A percentile compares a stretch with the other conserved stretches of the same genome.
phyloP scores from a whole-genome alignment of 37 sponge, comb jelly and placozoan species.

The Hexactinellida sp. region DNA sequence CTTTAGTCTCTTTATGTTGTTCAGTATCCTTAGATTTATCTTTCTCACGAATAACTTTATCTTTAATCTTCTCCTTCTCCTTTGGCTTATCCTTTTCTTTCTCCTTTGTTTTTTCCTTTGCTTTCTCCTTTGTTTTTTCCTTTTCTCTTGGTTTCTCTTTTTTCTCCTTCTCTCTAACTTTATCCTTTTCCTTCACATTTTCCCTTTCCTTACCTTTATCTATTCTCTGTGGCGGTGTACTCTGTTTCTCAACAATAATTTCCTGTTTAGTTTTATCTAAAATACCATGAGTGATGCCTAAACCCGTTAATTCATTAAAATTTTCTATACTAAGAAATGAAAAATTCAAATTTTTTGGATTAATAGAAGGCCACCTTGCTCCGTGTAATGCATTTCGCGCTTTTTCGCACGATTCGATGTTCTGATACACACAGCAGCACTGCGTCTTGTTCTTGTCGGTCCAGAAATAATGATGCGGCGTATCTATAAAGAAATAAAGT shows the following conservation, averaged over 20 bases:
- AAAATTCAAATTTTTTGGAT: slow-evolving; percentile 45
- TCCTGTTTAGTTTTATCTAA: background rate
- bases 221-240: background rate
- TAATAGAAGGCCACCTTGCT: slow-evolving; percentile 72
- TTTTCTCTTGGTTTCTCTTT: background rate
- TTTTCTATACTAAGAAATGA: slow-evolving; percentile 39
- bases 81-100: background rate
- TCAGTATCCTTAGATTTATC: too few relatives aligned
- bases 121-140: background rate
- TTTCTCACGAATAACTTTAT: background rate
- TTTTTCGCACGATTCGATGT: slow-evolving; percentile 34
- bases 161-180: background rate
- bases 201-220: background rate
- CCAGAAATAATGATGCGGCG: slow-evolving; percentile 41
- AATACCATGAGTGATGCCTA: background rate
- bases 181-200: background rate
- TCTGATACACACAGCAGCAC: slow-evolving; percentile 56
- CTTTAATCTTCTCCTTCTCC: background rate
- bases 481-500: background rate
- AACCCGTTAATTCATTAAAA: slow-evolving; percentile 21
- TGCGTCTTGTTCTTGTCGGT: slow-evolving; percentile 65
- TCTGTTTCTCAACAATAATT: background rate
- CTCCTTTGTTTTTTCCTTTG: background rate
- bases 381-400: slow-evolving; percentile 52
- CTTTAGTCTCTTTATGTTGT: background rate